Evolutionary conservation across 2,888 invertebrate species (phyloP), one percentile per base, ranked within the genome.

Genomic region (Eupsilia transversa): DNA sequence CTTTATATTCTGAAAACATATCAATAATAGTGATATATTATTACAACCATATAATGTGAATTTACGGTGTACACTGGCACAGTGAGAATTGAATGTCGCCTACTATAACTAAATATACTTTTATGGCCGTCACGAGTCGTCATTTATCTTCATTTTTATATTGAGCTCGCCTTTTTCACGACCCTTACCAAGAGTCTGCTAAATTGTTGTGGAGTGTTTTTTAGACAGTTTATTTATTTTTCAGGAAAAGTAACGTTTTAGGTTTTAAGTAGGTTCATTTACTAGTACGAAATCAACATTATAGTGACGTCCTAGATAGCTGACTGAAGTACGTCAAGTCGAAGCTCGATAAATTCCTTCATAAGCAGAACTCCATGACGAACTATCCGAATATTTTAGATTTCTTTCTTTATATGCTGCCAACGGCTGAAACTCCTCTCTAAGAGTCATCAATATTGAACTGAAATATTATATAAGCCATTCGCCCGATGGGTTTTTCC

Each of bases 81-180:
- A 49, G 65, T 72, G 81, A 76, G 72, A 84, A 82, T 82, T 84
- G 82, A 82, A 82, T 67, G 76, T 80, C 71, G 68, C 38, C 60
- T 76, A 80, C 82, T 60, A 76, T 72, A 69, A 69, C 65, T 82
- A 80, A 80, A 82, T 82, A 84, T 84, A 84, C 72, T 80, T 84
- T 82, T 82, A 82, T 70, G 81, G 76, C 49, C 57, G 69, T 72
- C 84, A 72, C 69, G 81, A 82, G 77, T 72, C 72, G 38, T 84
- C 76, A 80, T 82, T 80, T 84, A 82, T 80, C 81, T 82, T 84
- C 77, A 80, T 82, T 84, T 80, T 80, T 82, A 82, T 84, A 80
- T 70, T 80, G 69, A 61, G 57, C 49, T 20, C 69, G 65, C 60
- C 49, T 67, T 81, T 81, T 83, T 67, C 66, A 59, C 59, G 74